Percentiles rank a stretch among this genome's conserved stretches.
Evolutionary conservation across 2,113 vertebrate species (phyloP).

Genomic region (Cnemophilus loriae): DNA sequence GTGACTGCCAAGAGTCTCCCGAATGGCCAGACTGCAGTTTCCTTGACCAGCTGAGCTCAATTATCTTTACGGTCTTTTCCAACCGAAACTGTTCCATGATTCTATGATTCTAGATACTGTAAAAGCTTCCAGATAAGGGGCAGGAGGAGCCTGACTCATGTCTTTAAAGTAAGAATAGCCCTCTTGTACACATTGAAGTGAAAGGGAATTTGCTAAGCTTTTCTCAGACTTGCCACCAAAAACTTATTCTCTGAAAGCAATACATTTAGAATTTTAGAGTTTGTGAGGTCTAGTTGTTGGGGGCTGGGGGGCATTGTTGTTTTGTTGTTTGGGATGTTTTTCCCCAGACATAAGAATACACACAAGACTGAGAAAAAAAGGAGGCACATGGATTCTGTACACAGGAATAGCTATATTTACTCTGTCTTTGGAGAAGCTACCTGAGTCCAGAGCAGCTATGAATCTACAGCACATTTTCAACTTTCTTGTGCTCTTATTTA

Average conservation of each 20-base stretch:
- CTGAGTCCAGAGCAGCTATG: background rate
- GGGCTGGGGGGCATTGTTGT: rapidly evolving
- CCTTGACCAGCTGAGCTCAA: background rate
- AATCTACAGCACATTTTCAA: background rate
- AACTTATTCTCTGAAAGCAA: background rate
- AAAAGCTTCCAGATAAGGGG: background rate
- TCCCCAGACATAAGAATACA: background rate
- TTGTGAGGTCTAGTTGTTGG: background rate
- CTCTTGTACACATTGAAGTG: background rate
- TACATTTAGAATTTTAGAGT: background rate
- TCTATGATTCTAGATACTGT: background rate
- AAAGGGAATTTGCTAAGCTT: background rate
- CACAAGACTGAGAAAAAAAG: background rate
- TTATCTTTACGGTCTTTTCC: background rate
- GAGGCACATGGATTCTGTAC: background rate
- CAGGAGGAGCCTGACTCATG: background rate
- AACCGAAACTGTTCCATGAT: background rate
- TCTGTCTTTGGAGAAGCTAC: background rate
- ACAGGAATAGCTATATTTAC: background rate
- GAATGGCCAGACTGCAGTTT: background rate
- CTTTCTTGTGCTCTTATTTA: background rate
- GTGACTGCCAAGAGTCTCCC: background rate
- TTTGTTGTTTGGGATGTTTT: rapidly evolving
- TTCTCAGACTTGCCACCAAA: background rate
- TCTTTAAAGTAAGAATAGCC: background rate